Evolutionary conservation across 1,140 invertebrate species (phyloP).

Genomic region (Drosophila sturtevanti): DNA sequence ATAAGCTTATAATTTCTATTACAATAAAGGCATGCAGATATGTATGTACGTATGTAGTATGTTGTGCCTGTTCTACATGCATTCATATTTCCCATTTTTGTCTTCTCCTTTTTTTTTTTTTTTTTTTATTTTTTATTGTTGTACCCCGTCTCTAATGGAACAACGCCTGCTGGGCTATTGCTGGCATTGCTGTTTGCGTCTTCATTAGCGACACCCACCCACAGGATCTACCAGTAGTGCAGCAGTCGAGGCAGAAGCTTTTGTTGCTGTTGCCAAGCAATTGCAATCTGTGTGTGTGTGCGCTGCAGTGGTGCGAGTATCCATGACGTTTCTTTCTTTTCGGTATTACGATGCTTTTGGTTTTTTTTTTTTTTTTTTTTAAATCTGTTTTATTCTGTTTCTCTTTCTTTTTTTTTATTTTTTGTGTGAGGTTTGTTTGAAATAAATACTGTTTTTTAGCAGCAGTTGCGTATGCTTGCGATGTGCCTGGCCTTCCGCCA

Average conservation of each 20-base stretch:
- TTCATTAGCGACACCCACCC: constrained; percentile 73
- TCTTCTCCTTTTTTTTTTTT: constrained; percentile 44
- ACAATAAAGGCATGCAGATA: constrained; percentile 58
- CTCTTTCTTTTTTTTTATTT: constrained; percentile 17
- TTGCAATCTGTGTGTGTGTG: constrained; percentile 44
- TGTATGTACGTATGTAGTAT: no score
- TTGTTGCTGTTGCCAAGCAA: constrained; percentile 70
- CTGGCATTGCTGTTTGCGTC: constrained; percentile 67
- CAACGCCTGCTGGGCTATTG: constrained; percentile 18
- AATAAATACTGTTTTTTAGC: constrained; percentile 69
- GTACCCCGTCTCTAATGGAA: constrained; percentile 14
- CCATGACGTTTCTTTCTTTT: constrained; percentile 19
- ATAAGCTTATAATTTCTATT: constrained; percentile 76
- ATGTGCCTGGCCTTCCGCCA: constrained; percentile 12
- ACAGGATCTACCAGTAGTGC: constrained; percentile 5
- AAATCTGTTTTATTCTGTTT: constrained; percentile 45
- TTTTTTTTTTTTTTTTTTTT: constrained; percentile 13
- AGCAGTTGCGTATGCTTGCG: constrained; percentile 30
- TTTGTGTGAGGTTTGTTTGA: constrained; percentile 57
- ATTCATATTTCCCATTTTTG: constrained; percentile 13
- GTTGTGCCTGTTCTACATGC: constrained; percentile 15
- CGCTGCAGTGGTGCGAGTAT: neutral
- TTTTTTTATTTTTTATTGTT: no score
- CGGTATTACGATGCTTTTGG: constrained; percentile 21
- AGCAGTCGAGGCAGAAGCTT: constrained; percentile 11